Base-by-base conservation (phyloP, 1,140 invertebrate genomes). In the Bombyx mandarina region DNA sequence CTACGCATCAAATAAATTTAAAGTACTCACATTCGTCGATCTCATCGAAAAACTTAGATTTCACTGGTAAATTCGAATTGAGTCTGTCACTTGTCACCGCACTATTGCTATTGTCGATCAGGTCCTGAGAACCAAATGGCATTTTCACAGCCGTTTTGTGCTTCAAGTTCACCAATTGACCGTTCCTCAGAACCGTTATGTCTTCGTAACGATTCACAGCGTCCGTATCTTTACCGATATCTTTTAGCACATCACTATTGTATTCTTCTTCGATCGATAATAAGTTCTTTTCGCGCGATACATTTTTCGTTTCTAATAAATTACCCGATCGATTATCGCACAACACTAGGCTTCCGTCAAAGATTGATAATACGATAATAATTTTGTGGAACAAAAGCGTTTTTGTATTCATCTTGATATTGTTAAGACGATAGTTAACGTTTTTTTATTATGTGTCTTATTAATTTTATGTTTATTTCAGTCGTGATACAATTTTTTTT, bases 1-100 rank as follows among this genome's bases (percentile, higher is more conserved):
- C 10, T 12, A 10, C 7, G 9, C 43, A 43, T 12, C 3, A 8
- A n/a, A 45, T 8, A 44, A 45, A 18, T 7, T 6, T 44, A 53
- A 7, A 26, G 54, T 77, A 86, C 82, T 84, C 67, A 83, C 82
- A 54, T 68, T 73, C 81, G 56, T 73, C 81, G 56, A 82, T 50
- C 62, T 84, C 81, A 52, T 81, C 77, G 52, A 82, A 79, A 49
- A 86, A 86, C 54, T 82, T 84, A 12, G 78, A 75, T 53, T 65
- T 68, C 12, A 42, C 57, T 47, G 8, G 52, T 42, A 8, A 35
- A 10, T 26, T 51, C 45, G 44, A 61, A 7, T 62, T 60, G 57
- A 43, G 61, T 49, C 62, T 35, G 47, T 66, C 57, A 60, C 54
- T 54, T 43, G 7, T n/a, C 8, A 10, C 6, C 26, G 49, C 46